These are phyloP conservation scores for Drosophila acutilabella DNA, from an alignment of 2,888 invertebrate genomes.

Conservation along the genomic window DNA sequence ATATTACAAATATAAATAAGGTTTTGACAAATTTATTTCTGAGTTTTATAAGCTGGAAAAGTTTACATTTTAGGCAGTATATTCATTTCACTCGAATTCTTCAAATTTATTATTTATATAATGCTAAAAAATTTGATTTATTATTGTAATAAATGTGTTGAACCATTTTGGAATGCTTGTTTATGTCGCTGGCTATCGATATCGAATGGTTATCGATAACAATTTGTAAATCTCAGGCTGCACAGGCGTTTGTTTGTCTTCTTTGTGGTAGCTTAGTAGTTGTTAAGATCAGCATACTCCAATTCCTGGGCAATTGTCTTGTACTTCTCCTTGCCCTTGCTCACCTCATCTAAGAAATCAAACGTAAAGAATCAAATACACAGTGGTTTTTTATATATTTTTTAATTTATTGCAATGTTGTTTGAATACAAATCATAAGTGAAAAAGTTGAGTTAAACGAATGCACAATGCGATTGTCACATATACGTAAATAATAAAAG, in stretches of 20 bases:
- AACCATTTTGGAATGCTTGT: slow-evolving; percentile 54
- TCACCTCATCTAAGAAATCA: slow-evolving; percentile 90
- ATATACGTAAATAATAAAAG: slow-evolving; percentile 49
- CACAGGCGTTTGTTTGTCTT: slow-evolving; percentile 27
- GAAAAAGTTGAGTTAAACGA: slow-evolving; percentile 80
- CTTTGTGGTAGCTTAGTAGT: slow-evolving; percentile 86
- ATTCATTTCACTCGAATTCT: slow-evolving; percentile 19
- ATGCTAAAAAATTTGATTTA: slow-evolving; percentile 59
- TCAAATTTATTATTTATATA: slow-evolving; percentile 21
- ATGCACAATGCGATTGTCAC: slow-evolving; percentile 74
- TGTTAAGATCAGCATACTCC: slow-evolving; percentile 96
- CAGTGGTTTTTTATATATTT: slow-evolving; percentile 42
- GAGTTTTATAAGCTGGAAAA: slow-evolving; percentile 31
- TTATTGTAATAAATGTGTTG: slow-evolving; percentile 19
- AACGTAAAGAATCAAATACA: slow-evolving; percentile 81
- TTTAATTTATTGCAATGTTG: slow-evolving; percentile 71
- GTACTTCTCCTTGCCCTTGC: slow-evolving; percentile 97
- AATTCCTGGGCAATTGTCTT: slow-evolving; percentile 99
- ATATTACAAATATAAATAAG: slow-evolving; percentile 29
- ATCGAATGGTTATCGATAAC: slow-evolving; percentile 44
- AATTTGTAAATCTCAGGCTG: slow-evolving; percentile 59
- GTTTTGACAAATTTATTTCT: neutral
- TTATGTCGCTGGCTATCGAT: slow-evolving; percentile 33
- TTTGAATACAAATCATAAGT: slow-evolving; percentile 65
- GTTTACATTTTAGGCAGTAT: slow-evolving; percentile 45